Evolutionary conservation across 2,113 vertebrate genomes (phyloP), one percentile per base, ranked within the genome.

Genomic region (Silurus asotus): DNA sequence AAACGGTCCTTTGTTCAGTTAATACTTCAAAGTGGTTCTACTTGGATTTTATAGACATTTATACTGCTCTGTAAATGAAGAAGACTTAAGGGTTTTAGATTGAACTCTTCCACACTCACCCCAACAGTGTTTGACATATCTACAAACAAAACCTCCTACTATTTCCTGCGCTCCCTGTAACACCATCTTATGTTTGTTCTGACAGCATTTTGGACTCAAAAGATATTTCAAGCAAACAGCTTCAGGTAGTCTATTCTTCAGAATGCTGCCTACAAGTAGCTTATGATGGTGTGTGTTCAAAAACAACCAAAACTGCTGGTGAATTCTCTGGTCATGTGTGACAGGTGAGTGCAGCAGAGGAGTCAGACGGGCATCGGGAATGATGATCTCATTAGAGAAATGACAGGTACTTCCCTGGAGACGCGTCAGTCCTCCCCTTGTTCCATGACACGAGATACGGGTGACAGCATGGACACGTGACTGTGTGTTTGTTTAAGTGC

Each of bases 321-420:
- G 59, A 84, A 76, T 51, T 48, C 45, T 76, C 61, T 69, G 76
- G 84, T 80, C 75, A 59, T 6, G 56, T 59, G 10, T 58, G 65
- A 76, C 56, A 64, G 83, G 62, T 67, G 76, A 80, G 84, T 45
- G 62, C 49, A 56, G 65, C 62, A 20, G 76, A 11, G 20, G 28
- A 72, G 77, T n/a, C 14, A 25, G 25, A 65, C 28, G 17, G 7
- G 48, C 77, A 56, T 51, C 58, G 72, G 70, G 55, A 86, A 79
- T 59, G 78, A 80, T 81, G 65, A 81, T 81, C 64, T 70, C 64
- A 69, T 81, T 81, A 81, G 65, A 85, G 64, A 49, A 86, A 88
- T 80, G 80, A 80, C 76, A 62, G 81, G 74, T 72, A 80, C 81
- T 74, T 88, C 65, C 75, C 84, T 76, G 56, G 75, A 88, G 62